Percentiles rank a stretch among this genome's conserved stretches.
Conservation (phyloP, 2,888 invertebrate species). For the Didymodactylos carnosus region DNA sequence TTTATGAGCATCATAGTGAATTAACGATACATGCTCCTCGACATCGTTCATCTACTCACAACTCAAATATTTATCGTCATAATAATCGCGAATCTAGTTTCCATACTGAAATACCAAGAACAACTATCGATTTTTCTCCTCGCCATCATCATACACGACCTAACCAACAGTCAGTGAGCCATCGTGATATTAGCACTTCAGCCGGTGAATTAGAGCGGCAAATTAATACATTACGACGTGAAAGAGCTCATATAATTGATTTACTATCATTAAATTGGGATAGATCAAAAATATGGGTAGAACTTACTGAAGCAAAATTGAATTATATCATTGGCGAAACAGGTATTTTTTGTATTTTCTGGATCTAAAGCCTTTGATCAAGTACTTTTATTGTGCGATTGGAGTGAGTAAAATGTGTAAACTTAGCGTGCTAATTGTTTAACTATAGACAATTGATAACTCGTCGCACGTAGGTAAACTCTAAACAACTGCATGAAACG, state of each 20-base stretch:
- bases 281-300: slow-evolving; percentile 25
- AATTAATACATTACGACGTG: background rate
- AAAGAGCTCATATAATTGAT: slow-evolving; percentile 3
- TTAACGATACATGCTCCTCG: background rate
- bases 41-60: background rate
- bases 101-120: too few species aligned
- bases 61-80: background rate
- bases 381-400: too few species aligned
- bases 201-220: background rate
- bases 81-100: too few species aligned
- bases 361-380: too few species aligned
- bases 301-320: slow-evolving; percentile 33
- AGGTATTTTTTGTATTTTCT: too few species aligned
- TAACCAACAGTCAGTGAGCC: background rate
- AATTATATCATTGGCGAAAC: slow-evolving; percentile 34
- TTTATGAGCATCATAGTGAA: background rate
- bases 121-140: too few species aligned
- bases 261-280: slow-evolving; percentile 9
- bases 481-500: too few species aligned
- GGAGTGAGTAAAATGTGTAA: too few species aligned
- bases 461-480: too few species aligned
- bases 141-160: background rate
- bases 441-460: too few species aligned
- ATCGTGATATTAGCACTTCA: background rate
- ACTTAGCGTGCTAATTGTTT: too few species aligned